Evolutionary conservation across 2,113 vertebrate species (phyloP).

Genomic region (Eurypyga helias): DNA sequence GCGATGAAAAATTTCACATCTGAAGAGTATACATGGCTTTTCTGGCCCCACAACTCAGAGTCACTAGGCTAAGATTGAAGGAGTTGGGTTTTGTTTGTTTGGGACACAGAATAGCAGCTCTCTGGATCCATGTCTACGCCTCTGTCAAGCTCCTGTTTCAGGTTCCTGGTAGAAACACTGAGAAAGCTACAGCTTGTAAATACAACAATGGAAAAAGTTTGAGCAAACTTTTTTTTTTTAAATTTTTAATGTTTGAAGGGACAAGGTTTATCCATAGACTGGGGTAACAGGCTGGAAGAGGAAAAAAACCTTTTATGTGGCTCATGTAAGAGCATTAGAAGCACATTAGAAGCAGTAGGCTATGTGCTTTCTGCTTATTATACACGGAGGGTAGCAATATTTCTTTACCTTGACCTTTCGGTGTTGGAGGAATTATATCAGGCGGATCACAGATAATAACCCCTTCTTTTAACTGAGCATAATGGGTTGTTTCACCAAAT

Average conservation of each 20-base stretch:
- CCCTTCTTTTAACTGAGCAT: constrained; percentile 5
- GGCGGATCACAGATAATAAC: constrained; percentile 71
- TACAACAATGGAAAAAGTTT: not conserved
- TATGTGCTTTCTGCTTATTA: not conserved
- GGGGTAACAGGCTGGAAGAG: not conserved
- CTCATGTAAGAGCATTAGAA: not conserved
- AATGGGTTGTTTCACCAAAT: constrained; percentile 55
- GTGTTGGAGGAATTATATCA: constrained; percentile 59
- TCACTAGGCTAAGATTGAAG: not conserved
- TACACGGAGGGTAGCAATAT: not conserved
- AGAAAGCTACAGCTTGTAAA: not conserved
- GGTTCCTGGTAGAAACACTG: not conserved
- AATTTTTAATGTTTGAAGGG: not conserved
- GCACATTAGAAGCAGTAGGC: not conserved
- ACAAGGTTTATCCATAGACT: not conserved
- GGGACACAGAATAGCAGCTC: not conserved
- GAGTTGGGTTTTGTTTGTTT: not conserved
- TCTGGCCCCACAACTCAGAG: not conserved
- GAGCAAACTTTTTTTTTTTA: not conserved
- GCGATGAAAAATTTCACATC: not conserved
- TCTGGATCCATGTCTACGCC: not conserved
- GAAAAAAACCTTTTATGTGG: not conserved
- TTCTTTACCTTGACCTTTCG: constrained; percentile 75
- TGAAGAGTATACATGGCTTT: not conserved
- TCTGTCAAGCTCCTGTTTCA: not conserved